Conservation (phyloP, 2,888 invertebrate species). For the Dryobotodes eremita region DNA sequence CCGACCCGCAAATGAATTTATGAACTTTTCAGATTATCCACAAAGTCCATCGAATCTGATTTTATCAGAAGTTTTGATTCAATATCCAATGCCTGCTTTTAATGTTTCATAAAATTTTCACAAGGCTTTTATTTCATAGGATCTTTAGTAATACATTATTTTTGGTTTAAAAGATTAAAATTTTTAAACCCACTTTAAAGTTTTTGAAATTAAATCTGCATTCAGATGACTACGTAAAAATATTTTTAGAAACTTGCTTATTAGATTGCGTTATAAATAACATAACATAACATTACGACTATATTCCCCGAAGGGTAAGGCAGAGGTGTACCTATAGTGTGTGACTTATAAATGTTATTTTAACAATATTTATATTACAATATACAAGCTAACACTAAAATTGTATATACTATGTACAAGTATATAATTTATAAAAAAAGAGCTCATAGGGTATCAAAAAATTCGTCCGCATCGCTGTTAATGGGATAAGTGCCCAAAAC, state of each 20-base stretch:
- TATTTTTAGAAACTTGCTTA: neutral
- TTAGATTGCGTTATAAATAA: neutral
- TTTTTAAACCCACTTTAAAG: neutral
- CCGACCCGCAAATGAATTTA: constrained; percentile 38
- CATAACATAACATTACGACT: no score
- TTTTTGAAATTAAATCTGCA: neutral
- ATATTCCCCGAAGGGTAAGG: no score
- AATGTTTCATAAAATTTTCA: constrained; percentile 30
- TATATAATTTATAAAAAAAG: no score
- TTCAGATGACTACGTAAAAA: neutral
- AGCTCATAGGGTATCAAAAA: no score
- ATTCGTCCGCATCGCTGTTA: no score
- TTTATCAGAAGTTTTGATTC: constrained; percentile 36
- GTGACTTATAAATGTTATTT: no score
- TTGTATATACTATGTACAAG: no score
- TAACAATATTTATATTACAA: no score
- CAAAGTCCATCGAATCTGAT: constrained; percentile 24
- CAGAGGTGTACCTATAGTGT: no score
- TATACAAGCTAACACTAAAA: no score
- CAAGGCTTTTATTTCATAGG: neutral
- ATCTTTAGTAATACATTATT: neutral
- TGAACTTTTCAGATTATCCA: constrained; percentile 52
- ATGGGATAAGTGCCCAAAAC: no score
- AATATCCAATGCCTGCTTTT: constrained; percentile 33
- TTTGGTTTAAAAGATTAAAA: neutral